Evolutionary conservation across 1,140 invertebrate genomes (phyloP).

Genomic region (Eulimnadia texana): DNA sequence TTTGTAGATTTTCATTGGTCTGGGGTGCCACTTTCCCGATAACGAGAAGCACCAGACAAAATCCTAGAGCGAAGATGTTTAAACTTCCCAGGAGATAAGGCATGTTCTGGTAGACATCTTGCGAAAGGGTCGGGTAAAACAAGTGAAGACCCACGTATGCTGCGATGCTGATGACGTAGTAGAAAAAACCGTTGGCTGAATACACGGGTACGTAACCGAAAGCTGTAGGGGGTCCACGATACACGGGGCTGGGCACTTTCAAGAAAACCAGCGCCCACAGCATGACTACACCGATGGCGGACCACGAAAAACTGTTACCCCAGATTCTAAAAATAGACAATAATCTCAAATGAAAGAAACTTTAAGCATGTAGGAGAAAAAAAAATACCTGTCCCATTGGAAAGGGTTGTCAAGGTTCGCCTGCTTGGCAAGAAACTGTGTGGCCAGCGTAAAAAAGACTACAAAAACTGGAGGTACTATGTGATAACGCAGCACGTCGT

Average conservation of each 20-base stretch:
- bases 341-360: not conserved
- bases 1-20: conserved; percentile 12
- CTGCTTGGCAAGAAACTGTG: conserved; percentile 25
- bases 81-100: conserved; percentile 34
- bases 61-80: conserved; percentile 34
- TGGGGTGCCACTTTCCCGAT: conserved; percentile 30
- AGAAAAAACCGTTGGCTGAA: conserved; percentile 38
- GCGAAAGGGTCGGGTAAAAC: conserved; percentile 23
- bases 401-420: conserved; percentile 22
- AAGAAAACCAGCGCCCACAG: conserved; percentile 28
- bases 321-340: conserved; percentile 16
- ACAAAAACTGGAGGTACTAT: conserved; percentile 29
- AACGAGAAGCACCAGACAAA: conserved; percentile 34
- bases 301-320: conserved; percentile 28
- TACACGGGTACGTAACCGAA: conserved; percentile 36
- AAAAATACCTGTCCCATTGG: conserved; percentile 9
- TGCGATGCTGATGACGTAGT: conserved; percentile 32
- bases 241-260: conserved; percentile 31
- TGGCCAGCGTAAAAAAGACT: conserved; percentile 25
- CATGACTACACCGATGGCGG: conserved; percentile 21
- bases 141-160: conserved; percentile 25
- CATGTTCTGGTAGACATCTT: conserved; percentile 32
- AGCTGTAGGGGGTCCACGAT: conserved; percentile 34
- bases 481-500: conserved; percentile 22
- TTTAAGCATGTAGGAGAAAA: not conserved